phyloP scores from a whole-genome alignment of 2,113 vertebrate genomes.

The Toxostoma redivivum region DNA sequence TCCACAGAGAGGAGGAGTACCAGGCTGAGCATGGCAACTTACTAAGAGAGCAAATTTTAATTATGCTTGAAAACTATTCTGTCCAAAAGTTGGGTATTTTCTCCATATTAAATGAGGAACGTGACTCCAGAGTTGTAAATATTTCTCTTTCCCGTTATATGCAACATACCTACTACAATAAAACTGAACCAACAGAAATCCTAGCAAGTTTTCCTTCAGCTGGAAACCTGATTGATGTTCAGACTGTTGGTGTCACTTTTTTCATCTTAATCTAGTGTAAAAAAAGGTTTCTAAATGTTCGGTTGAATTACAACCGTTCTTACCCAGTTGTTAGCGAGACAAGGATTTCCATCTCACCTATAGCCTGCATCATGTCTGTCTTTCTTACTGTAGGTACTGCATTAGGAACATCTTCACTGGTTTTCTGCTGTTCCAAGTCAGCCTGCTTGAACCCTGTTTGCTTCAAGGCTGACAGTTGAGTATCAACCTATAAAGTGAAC shows the following conservation, averaged over 20 bases:
- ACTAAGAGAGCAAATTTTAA: background rate
- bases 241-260: background rate
- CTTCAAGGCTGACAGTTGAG: background rate
- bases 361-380: background rate
- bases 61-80: background rate
- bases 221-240: background rate
- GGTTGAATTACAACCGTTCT: background rate
- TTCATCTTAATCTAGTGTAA: background rate
- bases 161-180: background rate
- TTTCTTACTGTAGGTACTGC: background rate
- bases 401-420: background rate
- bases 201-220: background rate
- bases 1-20: fast-evolving
- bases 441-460: background rate
- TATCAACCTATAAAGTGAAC: background rate
- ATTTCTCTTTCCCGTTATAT: background rate
- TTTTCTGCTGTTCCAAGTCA: background rate
- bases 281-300: background rate
- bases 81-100: background rate
- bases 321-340: background rate
- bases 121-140: background rate
- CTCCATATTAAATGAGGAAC: background rate
- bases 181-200: background rate
- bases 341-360: constrained; percentile 24
- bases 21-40: background rate